Evolutionary conservation across 1,140 invertebrate species (phyloP), one percentile per base, ranked within the genome.

Genomic region (Tetramorium alpestre): DNA sequence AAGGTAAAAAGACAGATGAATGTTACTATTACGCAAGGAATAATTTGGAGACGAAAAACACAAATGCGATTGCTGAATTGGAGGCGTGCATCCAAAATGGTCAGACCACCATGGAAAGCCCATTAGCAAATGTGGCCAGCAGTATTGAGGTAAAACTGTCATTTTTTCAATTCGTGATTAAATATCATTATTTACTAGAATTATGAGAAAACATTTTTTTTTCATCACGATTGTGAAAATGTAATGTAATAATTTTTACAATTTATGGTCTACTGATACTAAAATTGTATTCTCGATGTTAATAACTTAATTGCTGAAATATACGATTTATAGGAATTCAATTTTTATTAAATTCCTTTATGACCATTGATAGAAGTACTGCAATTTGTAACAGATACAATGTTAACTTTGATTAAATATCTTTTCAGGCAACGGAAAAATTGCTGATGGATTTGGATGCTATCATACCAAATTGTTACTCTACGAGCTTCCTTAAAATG

Each of bases 381-480:
- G 5, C n/a, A 76, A 60, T n/a, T 76, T 56, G 54, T 60, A 44
- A 77, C 16, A 44, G n/a, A 41, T 7, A n/a, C 4, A 6, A 73
- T 16, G 41, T 11, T 58, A 44, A 13, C 3, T 38, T 44, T 44
- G 13, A 60, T 47, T 47, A 22, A 49, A 47, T 47, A 47, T 65
- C 1, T 65, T 80, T 67, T 8, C 25, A 80, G 76, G 28, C 6
- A 18, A 10, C 18, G 18, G 4, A 67, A 13, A 47, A 44, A 3
- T 33, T 80, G 8, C 3, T 67, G 18, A 80, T 0, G 5, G 44
- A 67, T 5, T 51, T 80, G 25, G 10, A 80, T 8, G 60, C 25
- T 1, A 47, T 80, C 44, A 67, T 80, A 11, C 60, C 76, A 1
- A 51, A 33, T 0, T 80, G 76, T 51, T n/a, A 80, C 2, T 67